Percentiles rank a stretch among this genome's conserved stretches.
phyloP scores from a whole-genome alignment of 2,113 vertebrate species.

The Spheniscus mendiculus region DNA sequence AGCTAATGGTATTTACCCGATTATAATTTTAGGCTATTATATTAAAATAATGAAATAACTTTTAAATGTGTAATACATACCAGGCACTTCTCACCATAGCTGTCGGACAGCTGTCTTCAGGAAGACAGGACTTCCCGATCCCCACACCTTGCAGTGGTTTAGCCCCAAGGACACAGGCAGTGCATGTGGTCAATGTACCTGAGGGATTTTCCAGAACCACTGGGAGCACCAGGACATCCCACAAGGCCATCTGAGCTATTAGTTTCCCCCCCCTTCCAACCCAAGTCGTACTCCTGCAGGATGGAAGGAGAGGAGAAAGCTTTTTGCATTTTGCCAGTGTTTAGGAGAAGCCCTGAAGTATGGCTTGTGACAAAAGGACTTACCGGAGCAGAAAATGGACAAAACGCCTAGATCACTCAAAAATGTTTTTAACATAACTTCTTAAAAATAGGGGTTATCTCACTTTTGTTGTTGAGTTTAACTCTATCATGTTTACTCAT shows the following conservation, averaged over 20 bases:
- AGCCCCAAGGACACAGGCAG: neutral
- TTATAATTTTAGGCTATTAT: neutral
- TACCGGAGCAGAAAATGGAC: neutral
- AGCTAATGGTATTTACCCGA: neutral
- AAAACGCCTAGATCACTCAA: neutral
- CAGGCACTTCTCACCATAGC: neutral
- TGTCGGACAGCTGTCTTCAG: neutral
- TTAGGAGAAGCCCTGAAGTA: neutral
- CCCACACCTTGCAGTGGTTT: neutral
- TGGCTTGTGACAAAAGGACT: neutral
- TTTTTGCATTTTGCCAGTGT: neutral
- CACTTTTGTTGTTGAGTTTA: neutral
- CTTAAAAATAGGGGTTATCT: neutral
- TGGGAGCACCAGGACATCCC: neutral
- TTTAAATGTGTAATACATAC: neutral
- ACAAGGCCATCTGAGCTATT: neutral
- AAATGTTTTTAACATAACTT: neutral
- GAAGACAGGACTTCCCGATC: neutral
- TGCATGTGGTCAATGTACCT: neutral
- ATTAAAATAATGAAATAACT: neutral
- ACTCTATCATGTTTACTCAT: neutral
- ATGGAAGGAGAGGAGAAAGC: neutral
- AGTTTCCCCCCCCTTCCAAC: neutral
- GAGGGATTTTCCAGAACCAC: neutral
- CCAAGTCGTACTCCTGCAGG: neutral